Evolutionary conservation across 2,797 vertebrate genomes (phyloP).

Genomic region (Moxostoma hubbsi): DNA sequence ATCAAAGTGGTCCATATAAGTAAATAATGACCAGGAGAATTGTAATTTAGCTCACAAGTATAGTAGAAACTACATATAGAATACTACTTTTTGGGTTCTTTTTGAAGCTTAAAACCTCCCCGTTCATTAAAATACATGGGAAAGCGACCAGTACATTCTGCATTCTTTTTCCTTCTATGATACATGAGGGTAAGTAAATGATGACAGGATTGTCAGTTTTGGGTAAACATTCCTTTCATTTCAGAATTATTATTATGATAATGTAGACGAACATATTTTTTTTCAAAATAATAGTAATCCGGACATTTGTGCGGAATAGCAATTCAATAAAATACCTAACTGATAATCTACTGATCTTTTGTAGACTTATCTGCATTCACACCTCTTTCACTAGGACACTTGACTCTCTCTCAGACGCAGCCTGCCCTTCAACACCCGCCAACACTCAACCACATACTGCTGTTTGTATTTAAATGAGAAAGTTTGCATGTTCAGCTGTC

Average conservation of each 20-base stretch:
- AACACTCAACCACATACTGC: slow-evolving; percentile 46
- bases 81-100: no score
- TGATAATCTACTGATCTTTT: slow-evolving; percentile 19
- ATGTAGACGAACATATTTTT: neutral
- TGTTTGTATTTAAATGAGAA: slow-evolving; percentile 66
- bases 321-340: slow-evolving; percentile 23
- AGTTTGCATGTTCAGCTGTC: slow-evolving; percentile 69
- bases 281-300: slow-evolving; percentile 7
- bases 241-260: neutral
- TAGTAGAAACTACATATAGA: no score
- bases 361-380: slow-evolving; percentile 44
- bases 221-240: neutral
- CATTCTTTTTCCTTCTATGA: no score
- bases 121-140: no score
- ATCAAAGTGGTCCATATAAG: no score
- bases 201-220: no score
- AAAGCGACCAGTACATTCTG: no score
- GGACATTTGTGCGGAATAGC: neutral
- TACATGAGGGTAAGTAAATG: no score
- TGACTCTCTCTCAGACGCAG: slow-evolving; percentile 17
- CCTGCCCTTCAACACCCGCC: slow-evolving; percentile 21
- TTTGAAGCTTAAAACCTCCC: no score
- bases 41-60: no score
- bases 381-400: slow-evolving; percentile 29
- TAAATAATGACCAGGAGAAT: no score